These are phyloP conservation scores for Drosophila barbarae DNA, from an alignment of 2,888 invertebrate species.

Conservation along the genomic window DNA sequence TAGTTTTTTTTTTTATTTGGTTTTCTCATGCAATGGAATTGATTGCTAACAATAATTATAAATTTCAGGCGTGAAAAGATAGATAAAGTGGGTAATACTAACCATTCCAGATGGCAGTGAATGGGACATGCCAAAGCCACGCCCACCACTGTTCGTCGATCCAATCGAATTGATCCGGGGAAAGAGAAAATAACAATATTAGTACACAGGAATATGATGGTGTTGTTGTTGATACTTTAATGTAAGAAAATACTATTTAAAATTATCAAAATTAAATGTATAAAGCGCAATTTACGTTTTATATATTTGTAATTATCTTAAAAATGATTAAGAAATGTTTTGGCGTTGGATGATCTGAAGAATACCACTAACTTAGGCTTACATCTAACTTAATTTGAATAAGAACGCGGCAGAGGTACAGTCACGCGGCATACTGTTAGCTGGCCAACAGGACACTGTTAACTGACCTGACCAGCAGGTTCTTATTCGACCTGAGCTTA, in stretches of 20 bases:
- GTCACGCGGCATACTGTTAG: slow-evolving; percentile 12
- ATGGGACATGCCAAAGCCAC: slow-evolving; percentile 80
- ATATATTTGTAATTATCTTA: slow-evolving; percentile 28
- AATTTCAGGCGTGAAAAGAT: slow-evolving; percentile 17
- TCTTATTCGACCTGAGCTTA: slow-evolving; percentile 10
- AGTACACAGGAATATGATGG: slow-evolving; percentile 42
- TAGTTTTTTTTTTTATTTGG: slow-evolving; percentile 12
- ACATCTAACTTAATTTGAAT: slow-evolving; percentile 11
- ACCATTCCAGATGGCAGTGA: slow-evolving; percentile 81
- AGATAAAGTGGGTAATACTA: slow-evolving; percentile 65
- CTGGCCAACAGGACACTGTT: slow-evolving; percentile 7
- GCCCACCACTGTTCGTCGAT: slow-evolving; percentile 75
- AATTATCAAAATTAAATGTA: slow-evolving; percentile 40
- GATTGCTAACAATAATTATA: slow-evolving; percentile 49
- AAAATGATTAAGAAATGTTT: slow-evolving; percentile 54
- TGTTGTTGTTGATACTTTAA: slow-evolving; percentile 20
- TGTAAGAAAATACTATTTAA: slow-evolving; percentile 18
- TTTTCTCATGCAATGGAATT: slow-evolving; percentile 64
- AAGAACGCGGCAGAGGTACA: slow-evolving; percentile 19
- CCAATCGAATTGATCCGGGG: slow-evolving; percentile 13
- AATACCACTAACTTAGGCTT: slow-evolving; percentile 50
- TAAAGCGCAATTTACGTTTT: slow-evolving; percentile 56
- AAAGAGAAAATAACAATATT: slow-evolving; percentile 52
- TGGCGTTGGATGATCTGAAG: slow-evolving; percentile 45
- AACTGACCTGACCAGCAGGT: neutral